Base-by-base conservation (phyloP, 2,888 invertebrate genomes). In the Carterocephalus palaemon region DNA sequence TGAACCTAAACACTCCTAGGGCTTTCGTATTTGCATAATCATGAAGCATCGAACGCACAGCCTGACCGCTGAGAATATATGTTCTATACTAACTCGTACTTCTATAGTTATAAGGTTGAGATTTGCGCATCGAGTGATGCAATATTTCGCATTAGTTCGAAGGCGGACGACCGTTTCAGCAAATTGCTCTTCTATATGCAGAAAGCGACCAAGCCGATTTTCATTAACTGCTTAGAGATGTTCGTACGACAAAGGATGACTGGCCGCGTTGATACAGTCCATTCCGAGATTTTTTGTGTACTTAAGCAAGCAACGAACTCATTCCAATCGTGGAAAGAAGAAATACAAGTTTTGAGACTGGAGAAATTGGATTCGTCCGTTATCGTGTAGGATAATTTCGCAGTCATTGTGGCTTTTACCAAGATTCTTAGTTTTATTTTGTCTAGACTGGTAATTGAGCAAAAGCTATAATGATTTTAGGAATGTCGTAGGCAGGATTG, bases 151-250 rank as follows among this genome's bases (percentile, higher is more conserved):
- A 73, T 75, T 74, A 76, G 72, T 69, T 70, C 62, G 64, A 70
- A 73, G 67, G 68, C 68, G 64, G 64, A 57, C 56, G 71, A 70
- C 65, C 70, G 68, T 77, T 76, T 71, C 63, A 75, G 67, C 71
- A 76, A 80, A 80, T 76, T 75, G 68, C 75, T 76, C 72, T 73
- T 79, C 77, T 78, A 73, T 80, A 81, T 81, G 80, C 81, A 78
- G 75, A 78, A 75, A 80, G 67, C 73, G 67, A 59, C 62, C 61
- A 64, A 72, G 66, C 68, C 70, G 78, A 78, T 79, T 80, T 81
- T 81, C 78, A 80, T 80, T 81, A 79, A 76, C 64, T 64, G 70
- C 60, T 70, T 66, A 60, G 59, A 66, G 60, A 57, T 64, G 57
- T 59, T 64, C 53, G 53, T 54, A 56, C 57, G 64, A 67, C 67